Evolutionary conservation across 2,797 vertebrate species (phyloP).

Genomic region (Acridotheres tristis): DNA sequence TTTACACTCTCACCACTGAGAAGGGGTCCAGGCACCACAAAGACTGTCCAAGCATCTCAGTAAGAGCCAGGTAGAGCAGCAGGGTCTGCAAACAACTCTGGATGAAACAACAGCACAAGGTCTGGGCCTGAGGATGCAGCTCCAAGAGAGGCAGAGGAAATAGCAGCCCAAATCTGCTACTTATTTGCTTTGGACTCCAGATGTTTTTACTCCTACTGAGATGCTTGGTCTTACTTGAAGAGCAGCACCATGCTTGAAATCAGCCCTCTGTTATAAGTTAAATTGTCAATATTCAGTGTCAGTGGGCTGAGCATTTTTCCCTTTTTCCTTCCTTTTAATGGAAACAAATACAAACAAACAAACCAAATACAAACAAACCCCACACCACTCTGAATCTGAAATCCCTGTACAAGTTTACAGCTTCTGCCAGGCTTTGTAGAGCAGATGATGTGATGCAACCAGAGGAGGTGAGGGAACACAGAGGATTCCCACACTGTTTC

Average conservation of each 20-base stretch:
- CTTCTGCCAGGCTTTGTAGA: background rate
- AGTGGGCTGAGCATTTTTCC: background rate
- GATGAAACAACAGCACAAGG: background rate
- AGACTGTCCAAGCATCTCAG: background rate
- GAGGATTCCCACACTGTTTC: background rate
- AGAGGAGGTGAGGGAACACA: background rate
- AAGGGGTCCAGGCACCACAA: background rate
- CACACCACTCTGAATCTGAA: background rate
- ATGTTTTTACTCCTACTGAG: background rate
- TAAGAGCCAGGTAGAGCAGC: background rate
- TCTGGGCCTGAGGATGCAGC: background rate
- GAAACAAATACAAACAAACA: background rate
- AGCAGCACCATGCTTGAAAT: background rate
- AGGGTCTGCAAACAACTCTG: background rate
- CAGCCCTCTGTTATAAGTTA: background rate
- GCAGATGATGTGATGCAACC: background rate
- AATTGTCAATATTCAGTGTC: background rate
- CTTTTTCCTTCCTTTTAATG: too few relatives aligned
- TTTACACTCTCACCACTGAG: background rate
- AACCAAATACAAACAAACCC: background rate
- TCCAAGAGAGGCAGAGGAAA: background rate
- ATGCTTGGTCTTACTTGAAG: background rate
- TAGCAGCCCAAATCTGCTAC: background rate
- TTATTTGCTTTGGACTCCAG: background rate
- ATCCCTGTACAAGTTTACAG: background rate